Percentiles rank a stretch among this genome's conserved stretches.
phyloP scores from a whole-genome alignment of 2,888 invertebrate genomes.

The Diogma glabrata region DNA sequence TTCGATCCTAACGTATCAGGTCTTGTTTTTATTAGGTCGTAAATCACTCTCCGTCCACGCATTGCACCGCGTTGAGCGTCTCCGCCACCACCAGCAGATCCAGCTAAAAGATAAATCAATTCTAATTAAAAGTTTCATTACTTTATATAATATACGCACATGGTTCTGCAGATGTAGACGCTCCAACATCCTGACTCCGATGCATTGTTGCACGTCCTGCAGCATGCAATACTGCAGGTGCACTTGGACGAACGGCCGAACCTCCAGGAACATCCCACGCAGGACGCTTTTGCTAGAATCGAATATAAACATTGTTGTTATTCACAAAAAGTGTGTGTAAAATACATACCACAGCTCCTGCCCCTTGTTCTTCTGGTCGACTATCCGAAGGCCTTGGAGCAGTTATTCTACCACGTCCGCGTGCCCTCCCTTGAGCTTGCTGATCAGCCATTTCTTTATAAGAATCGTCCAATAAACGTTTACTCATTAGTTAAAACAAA shows the following conservation, averaged over 20 bases:
- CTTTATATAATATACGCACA: too few relatives aligned
- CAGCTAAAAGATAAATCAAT: too few relatives aligned
- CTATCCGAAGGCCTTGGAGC: constrained; percentile 9
- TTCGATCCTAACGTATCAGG: constrained; percentile 25
- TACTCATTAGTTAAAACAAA: constrained; percentile 1
- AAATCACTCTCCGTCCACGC: constrained; percentile 28
- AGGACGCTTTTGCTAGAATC: too few relatives aligned
- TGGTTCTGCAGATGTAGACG: too few relatives aligned
- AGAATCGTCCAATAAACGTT: not conserved
- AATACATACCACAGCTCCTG: too few relatives aligned
- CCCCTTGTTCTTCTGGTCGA: not conserved
- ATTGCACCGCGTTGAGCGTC: constrained; percentile 25
- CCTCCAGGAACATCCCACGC: too few relatives aligned
- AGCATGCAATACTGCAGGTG: constrained; percentile 19
- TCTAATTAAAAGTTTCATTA: too few relatives aligned
- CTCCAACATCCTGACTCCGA: too few relatives aligned
- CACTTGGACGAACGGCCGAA: constrained; percentile 12
- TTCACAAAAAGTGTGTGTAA: too few relatives aligned
- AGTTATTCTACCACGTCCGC: constrained; percentile 21
- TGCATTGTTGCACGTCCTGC: constrained; percentile 24
- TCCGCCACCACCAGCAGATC: not conserved
- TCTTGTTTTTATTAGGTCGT: constrained; percentile 27
- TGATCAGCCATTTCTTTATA: constrained; percentile 2
- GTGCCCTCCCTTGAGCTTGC: constrained; percentile 18
- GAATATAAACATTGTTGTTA: too few relatives aligned